A percentile compares a stretch with the other conserved stretches of the same genome.
These are phyloP conservation scores for Lissonota sp. DNA, from an alignment of 2,888 invertebrate genomes.

Conservation along the genomic window DNA sequence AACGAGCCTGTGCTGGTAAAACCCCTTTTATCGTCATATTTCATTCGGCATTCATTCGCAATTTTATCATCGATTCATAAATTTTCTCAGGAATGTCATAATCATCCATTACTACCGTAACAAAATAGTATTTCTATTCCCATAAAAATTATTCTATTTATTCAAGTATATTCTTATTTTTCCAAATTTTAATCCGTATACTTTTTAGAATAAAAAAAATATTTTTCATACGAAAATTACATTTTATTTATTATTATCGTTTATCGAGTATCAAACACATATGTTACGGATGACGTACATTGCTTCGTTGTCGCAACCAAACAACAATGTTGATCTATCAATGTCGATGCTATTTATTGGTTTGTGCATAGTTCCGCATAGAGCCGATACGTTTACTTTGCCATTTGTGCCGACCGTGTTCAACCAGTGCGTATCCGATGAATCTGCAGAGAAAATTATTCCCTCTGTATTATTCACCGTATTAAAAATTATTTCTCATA, in stretches of 20 bases:
- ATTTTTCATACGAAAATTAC: background rate
- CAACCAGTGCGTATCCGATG: constrained; percentile 84
- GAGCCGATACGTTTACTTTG: constrained; percentile 88
- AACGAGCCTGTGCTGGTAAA: constrained; percentile 86
- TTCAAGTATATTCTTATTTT: background rate
- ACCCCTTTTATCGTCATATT: too few relatives aligned
- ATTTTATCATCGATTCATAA: too few relatives aligned
- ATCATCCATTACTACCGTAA: too few relatives aligned
- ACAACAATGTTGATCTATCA: constrained; percentile 89
- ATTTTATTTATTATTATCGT: background rate
- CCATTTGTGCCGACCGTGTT: constrained; percentile 84
- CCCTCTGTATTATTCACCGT: too few relatives aligned
- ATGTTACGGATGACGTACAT: constrained; percentile 91
- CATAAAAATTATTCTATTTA: too few relatives aligned
- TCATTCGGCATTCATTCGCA: too few relatives aligned
- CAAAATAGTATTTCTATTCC: too few relatives aligned
- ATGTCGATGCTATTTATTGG: constrained; percentile 94
- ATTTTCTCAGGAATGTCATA: too few relatives aligned
- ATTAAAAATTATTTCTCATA: too few relatives aligned
- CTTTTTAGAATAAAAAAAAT: background rate
- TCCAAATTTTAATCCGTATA: background rate
- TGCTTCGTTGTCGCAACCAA: constrained; percentile 95
- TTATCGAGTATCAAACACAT: constrained; percentile 69
- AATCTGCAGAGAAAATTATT: constrained; percentile 70
- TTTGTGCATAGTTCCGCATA: constrained; percentile 91